Base-by-base conservation (phyloP, 2,888 invertebrate species). In the Carpatolechia fugitivella region DNA sequence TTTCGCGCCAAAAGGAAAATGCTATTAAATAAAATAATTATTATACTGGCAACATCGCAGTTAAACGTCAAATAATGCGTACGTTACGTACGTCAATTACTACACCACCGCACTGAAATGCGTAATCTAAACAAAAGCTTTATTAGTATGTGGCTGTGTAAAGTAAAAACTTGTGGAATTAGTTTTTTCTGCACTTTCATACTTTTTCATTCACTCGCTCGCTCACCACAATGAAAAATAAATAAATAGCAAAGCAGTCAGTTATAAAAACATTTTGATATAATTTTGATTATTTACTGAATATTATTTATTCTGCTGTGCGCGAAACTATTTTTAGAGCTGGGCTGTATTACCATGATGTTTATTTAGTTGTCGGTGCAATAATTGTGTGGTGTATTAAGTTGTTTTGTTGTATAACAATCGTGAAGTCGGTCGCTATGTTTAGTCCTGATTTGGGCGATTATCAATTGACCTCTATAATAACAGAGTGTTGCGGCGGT, bases 401-500 rank as follows among this genome's bases (percentile, higher is more conserved):
- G 54, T 40, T 57, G 46, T 54, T 56, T 58, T 54, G 52, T 63
- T 53, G 50, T 54, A 13, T 53, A 51, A 51, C 56, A 55, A 46
- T 52, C 29, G 14, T 0, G 11, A 29, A 38, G n/a, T 13, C 24
- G 11, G 38, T 31, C 41, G 60, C 57, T 49, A 92, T 92, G 92
- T 91, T 85, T 73, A 92, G 92, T 67, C 91, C 91, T 64, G 91
- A 92, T 75, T 83, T 92, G 62, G 83, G 84, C 61, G 92, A 94
- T 69, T 95, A 95, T 75, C 92, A 93, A 73, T 86, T 93, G 60
- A 92, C 94, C 80, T 92, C 94, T 49, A 91, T 93, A 67, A 80
- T 94, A 70, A 92, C 94, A 0, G 92, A 93, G 69, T 94, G 95
- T 70, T 94, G 93, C 75, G 93, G 94, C 66, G 93, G 93, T 49